Percentiles rank a stretch among this genome's conserved stretches.
These are phyloP conservation scores for Mesocricetus auratus DNA, from an alignment of 2,113 vertebrate species.

Conservation along the genomic window DNA sequence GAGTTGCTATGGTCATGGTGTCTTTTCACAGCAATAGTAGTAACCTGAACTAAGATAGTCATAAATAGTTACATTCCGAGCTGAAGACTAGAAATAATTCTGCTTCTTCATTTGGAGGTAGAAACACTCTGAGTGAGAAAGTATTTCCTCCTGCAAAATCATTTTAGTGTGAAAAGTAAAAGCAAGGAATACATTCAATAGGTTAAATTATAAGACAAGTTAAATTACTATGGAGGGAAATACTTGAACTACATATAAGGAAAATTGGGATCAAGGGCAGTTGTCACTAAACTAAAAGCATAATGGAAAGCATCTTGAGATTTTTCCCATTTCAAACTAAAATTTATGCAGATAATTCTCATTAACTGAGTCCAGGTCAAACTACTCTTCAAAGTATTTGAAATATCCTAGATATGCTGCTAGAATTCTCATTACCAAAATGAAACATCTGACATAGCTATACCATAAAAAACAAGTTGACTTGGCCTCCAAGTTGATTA, in stretches of 20 bases:
- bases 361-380: constrained; percentile 14
- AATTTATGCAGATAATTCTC: neutral
- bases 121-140: neutral
- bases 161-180: neutral
- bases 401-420: neutral
- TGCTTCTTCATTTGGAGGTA: neutral
- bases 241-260: constrained; percentile 27
- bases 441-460: neutral
- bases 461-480: neutral
- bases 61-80: neutral
- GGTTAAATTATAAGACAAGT: neutral
- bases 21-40: neutral
- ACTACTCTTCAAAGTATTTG: neutral
- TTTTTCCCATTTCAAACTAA: neutral
- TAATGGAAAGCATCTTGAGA: neutral
- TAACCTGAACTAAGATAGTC: neutral
- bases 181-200: neutral
- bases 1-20: neutral
- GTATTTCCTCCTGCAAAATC: constrained; percentile 39
- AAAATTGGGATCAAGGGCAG: neutral
- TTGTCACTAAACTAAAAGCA: neutral
- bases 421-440: neutral
- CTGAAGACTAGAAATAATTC: neutral
- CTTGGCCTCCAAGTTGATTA: neutral
- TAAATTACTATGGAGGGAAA: constrained; percentile 33